Percentiles rank a stretch among this genome's conserved stretches.
Conservation (phyloP, 2,113 vertebrate species). For the Hippopotamus amphibius region DNA sequence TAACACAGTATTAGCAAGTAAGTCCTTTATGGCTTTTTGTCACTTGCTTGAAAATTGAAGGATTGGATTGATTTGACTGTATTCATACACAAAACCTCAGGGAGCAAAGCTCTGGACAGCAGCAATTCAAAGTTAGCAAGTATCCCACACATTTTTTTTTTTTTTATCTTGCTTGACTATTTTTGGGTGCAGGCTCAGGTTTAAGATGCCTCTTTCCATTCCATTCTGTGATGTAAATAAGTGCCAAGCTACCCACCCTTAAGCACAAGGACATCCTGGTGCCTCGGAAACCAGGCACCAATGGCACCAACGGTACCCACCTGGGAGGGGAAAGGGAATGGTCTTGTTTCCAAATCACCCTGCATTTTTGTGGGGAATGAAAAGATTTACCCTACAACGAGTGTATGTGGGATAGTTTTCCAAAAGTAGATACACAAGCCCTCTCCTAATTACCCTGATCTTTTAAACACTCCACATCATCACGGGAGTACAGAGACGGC, state of each 20-base stretch:
- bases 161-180: background rate
- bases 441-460: background rate
- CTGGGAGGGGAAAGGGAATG: background rate
- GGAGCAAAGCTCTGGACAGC: constrained; percentile 52
- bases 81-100: constrained; percentile 62
- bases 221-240: background rate
- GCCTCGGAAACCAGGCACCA: constrained; percentile 23
- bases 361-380: constrained; percentile 41
- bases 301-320: fast-evolving
- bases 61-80: fast-evolving
- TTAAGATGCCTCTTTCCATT: background rate
- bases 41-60: constrained; percentile 1
- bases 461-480: background rate
- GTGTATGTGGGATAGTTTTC: background rate
- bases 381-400: background rate
- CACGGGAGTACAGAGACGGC: background rate
- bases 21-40: constrained; percentile 56
- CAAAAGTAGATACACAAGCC: background rate
- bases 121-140: constrained; percentile 67
- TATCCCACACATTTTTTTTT: constrained; percentile 24
- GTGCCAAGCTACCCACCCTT: constrained; percentile 38
- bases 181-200: background rate
- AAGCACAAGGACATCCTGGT: constrained; percentile 52
- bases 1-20: constrained; percentile 13
- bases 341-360: constrained; percentile 47